Base-by-base conservation (phyloP, 1,140 invertebrate genomes). In the Formica exsecta region DNA sequence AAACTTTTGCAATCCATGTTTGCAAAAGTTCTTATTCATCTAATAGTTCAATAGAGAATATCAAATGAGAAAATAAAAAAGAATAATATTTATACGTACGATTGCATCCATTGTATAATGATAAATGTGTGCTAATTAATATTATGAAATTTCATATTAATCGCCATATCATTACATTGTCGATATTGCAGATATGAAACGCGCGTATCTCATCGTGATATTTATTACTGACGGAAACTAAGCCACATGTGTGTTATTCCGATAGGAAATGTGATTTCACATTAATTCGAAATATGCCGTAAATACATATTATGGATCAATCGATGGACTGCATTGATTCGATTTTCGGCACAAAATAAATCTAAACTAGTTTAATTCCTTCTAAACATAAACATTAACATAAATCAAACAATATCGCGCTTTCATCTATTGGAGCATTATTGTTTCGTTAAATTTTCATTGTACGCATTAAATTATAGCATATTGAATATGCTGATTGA, bases 391-490 rank as follows among this genome's bases (percentile, higher is more conserved):
- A 74, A 83, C 54, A 61, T 80, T 57, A 70, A 36, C 54, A 11
- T 32, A 32, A 32, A 32, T 36, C 2, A 44, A 83, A 83, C 79
- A 83, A 74, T 74, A 7, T 25, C 22, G 19, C 36, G 36, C 65
- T 41, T 80, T 70, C 38, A 48, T 41, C 29, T 73, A 62, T 62
- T 25, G 66, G 51, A 7, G 41, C 54, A 29, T 62, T 19, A 73
- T 61, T 62, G 66, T 41, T 8, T n/a, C 8, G 79, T 74, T 59
- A 83, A 83, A 83, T 61, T 73, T 83, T 83, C 68, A 83, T 73
- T 25, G 68, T 13, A n/a, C 29, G 0, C 38, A 62, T 48, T 61
- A 81, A 81, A 81, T 81, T 44, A 64, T 19, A 73, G 19, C 16
- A 6, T 81, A 59, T 22, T 36, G 36, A 3, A 44, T 61, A 62